Evolutionary conservation across 2,888 invertebrate species (phyloP).

Genomic region (Galerucella calmariensis): DNA sequence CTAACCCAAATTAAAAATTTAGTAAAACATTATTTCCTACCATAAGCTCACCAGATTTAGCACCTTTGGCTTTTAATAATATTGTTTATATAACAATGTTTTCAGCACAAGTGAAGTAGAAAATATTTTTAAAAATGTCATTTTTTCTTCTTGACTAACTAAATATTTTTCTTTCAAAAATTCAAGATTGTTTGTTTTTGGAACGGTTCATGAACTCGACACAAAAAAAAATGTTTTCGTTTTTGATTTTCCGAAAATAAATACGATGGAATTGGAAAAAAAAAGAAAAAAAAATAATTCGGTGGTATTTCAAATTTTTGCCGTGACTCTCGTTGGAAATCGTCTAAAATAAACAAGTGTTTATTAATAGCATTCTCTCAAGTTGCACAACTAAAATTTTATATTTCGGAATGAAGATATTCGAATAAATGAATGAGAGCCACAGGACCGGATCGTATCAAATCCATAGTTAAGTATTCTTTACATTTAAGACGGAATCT

Average conservation of each 20-base stretch:
- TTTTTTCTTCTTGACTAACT: no score
- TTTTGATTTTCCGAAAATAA: conserved; percentile 33
- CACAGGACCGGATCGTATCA: not conserved
- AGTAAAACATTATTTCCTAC: no score
- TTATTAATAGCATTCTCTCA: conserved; percentile 36
- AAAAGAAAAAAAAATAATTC: conserved; percentile 10
- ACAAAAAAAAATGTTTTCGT: conserved; percentile 23
- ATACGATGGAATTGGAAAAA: conserved; percentile 17
- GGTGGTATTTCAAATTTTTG: conserved; percentile 38
- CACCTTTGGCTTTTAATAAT: no score
- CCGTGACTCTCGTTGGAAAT: conserved; percentile 26
- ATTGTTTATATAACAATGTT: no score
- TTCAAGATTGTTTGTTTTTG: not conserved
- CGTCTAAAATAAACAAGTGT: conserved; percentile 37
- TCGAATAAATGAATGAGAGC: conserved; percentile 2
- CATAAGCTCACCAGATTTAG: no score
- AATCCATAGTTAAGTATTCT: not conserved
- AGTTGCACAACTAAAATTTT: conserved; percentile 35
- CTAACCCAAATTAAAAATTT: no score
- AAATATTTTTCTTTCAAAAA: no score
- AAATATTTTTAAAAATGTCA: no score
- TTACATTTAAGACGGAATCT: not conserved
- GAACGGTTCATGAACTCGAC: conserved; percentile 29
- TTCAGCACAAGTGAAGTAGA: no score
- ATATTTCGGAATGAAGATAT: conserved; percentile 25